Percentiles rank a stretch among this genome's conserved stretches.
These are phyloP conservation scores for Nephila pilipes DNA, from an alignment of 1,140 invertebrate genomes.

Conservation along the genomic window DNA sequence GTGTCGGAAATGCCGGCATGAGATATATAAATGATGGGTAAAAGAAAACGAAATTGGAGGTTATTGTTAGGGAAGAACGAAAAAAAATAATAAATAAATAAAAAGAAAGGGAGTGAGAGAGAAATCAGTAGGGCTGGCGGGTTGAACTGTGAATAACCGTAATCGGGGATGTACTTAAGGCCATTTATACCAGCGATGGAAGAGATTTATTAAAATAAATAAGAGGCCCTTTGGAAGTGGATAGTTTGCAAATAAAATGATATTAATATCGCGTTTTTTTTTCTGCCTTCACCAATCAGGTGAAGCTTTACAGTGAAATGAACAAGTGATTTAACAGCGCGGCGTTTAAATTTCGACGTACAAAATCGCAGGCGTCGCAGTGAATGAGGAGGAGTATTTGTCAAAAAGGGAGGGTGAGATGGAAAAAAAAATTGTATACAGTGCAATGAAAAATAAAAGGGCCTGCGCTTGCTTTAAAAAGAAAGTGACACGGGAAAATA, in stretches of 20 bases:
- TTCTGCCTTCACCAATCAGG: conserved; percentile 20
- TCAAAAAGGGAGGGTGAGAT: background rate
- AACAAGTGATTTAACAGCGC: conserved; percentile 64
- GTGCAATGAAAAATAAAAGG: background rate
- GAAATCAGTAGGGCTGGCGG: conserved; percentile 17
- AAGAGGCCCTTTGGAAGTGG: conserved; percentile 30
- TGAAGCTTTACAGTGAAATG: conserved; percentile 38
- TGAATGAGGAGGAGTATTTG: conserved; percentile 33
- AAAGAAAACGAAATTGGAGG: conserved; percentile 54
- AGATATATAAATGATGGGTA: conserved; percentile 66
- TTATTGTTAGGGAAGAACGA: conserved; percentile 19
- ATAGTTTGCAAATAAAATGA: conserved; percentile 67
- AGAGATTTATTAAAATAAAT: conserved; percentile 73
- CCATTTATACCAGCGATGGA: conserved; percentile 56
- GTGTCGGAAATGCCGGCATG: conserved; percentile 59
- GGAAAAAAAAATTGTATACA: background rate
- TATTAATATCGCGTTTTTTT: conserved; percentile 57
- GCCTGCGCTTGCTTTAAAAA: background rate
- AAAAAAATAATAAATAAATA: background rate
- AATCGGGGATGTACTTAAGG: conserved; percentile 10
- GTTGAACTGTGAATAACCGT: conserved; percentile 9
- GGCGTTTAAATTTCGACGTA: conserved; percentile 52
- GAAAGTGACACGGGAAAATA: background rate
- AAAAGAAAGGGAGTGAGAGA: background rate
- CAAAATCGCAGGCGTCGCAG: conserved; percentile 10